Base-by-base conservation (phyloP, 2,113 vertebrate genomes). In the Chionodraco myersi region DNA sequence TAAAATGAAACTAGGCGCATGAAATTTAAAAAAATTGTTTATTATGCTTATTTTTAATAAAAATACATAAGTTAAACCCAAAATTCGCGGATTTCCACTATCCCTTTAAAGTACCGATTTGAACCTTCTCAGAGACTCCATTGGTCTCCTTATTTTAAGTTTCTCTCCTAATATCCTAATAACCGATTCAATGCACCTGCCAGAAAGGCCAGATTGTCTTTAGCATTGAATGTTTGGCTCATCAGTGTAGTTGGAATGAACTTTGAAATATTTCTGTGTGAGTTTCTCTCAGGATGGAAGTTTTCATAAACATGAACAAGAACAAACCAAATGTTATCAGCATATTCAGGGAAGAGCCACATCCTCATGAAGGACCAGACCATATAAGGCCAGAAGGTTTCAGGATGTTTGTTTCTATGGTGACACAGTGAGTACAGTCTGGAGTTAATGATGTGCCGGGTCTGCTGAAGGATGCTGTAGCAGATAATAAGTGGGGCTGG, bases 371-470 rank as follows among this genome's bases (percentile, higher is more conserved):
- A 51, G 48, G 30, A 49, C 18, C 49, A 10, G 41, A 71, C 77
- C 86, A 83, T 88, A 82, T 71, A 86, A 57, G 82, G 84, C 48
- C 77, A 71, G 15, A 69, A 56, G 26, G 49, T 11, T 23, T 57
- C 57, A 72, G 54, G 23, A 26, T 47, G 64, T 65, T 49, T 60
- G 49, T 76, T 70, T 36, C 86, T 60, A 45, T 49, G 64, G 56
- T 13, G 4, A 74, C 23, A n/a, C 66, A 77, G 70, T 73, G 66
- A 41, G 59, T 70, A 75, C 58, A 67, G 65, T 77, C 44, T 52
- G n/a, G 72, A 84, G 82, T 69, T 89, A 91, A 92, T 63, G 79
- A 87, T 74, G 78, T 83, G 72, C 74, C 76, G 36, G 80, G 58
- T 56, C n/a, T 70, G 70, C 64, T 16, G 54, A 16, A 59, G 73